Evolutionary conservation across 2,888 invertebrate genomes (phyloP), one percentile per base, ranked within the genome.

Genomic region (Phymatocera aterrima): DNA sequence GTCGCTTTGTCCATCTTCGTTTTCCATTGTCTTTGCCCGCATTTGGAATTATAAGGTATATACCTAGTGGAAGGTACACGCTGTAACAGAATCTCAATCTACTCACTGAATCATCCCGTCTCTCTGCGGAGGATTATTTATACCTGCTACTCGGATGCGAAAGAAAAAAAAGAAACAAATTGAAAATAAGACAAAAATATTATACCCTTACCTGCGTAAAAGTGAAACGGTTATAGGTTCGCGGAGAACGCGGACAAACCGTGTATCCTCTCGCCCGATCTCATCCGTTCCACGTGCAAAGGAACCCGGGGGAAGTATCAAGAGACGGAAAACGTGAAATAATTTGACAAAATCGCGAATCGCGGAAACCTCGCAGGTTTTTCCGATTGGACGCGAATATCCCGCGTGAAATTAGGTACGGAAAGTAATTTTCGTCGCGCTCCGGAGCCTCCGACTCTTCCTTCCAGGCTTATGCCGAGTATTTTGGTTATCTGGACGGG

Each of bases 11-110:
- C 34, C 28, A 43, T 78, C 74, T 46, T 15, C 12, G 3, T 10
- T 40, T 43, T 77, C 60, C 70, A 78, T 81, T 84, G 46, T 70
- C 48, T 70, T 51, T 70, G 6, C 28, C 43, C n/a, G 46, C 15
- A 46, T 68, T 28, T 10, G 24, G 28, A 46, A 46, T 68, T 46
- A 68, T 68, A 46, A 24, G 10, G n/a, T 34, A 37, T 37, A n/a
- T 54, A 8, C 4, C 18, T 15, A n/a, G n/a, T n/a, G n/a, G n/a
- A n/a, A n/a, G n/a, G n/a, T n/a, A n/a, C n/a, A n/a, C n/a, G n/a
- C n/a, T n/a, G n/a, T n/a, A n/a, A 64, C 64, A 10, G 37, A 37
- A 64, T 21, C 37, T 34, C 51, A 5, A 8, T 40, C 10, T 57
- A n/a, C n/a, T 57, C 57, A 28, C 57, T 57, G 28, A 57, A 57